Percentiles rank a stretch among this genome's conserved stretches.
Evolutionary conservation across 2,888 invertebrate species (phyloP).

Genomic region (Cantharis rustica): DNA sequence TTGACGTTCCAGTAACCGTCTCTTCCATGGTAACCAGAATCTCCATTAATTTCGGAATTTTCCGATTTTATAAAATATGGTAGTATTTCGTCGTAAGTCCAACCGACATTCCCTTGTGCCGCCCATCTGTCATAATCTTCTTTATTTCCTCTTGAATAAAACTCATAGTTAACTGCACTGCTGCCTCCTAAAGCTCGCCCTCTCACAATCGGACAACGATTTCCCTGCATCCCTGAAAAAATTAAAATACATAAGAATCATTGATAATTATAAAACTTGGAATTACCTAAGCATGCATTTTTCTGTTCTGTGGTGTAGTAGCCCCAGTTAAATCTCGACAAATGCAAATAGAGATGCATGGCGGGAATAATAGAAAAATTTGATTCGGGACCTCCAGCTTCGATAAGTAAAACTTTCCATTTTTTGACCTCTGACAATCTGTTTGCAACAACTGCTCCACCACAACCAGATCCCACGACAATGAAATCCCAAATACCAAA

Average conservation of each 20-base stretch:
- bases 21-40: conserved; percentile 2
- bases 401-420: conserved; percentile 68
- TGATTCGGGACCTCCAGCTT: conserved; percentile 59
- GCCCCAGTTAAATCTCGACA: background rate
- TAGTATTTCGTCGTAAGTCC: conserved; percentile 20
- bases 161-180: conserved; percentile 30
- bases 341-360: conserved; percentile 15
- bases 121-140: conserved; percentile 30
- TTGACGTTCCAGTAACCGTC: background rate
- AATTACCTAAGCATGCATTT: background rate
- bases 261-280: background rate
- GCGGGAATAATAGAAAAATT: conserved; percentile 15
- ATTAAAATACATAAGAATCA: no score
- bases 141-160: conserved; percentile 33
- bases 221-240: background rate
- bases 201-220: background rate
- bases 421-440: conserved; percentile 68
- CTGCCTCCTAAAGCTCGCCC: conserved; percentile 34
- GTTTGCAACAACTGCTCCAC: conserved; percentile 68
- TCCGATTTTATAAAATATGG: background rate
- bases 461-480: conserved; percentile 69
- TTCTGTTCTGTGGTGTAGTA: background rate
- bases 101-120: conserved; percentile 61
- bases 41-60: background rate
- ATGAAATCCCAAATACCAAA: conserved; percentile 56